Base-by-base conservation (phyloP, 2,113 vertebrate species). In the Lycaon pictus region DNA sequence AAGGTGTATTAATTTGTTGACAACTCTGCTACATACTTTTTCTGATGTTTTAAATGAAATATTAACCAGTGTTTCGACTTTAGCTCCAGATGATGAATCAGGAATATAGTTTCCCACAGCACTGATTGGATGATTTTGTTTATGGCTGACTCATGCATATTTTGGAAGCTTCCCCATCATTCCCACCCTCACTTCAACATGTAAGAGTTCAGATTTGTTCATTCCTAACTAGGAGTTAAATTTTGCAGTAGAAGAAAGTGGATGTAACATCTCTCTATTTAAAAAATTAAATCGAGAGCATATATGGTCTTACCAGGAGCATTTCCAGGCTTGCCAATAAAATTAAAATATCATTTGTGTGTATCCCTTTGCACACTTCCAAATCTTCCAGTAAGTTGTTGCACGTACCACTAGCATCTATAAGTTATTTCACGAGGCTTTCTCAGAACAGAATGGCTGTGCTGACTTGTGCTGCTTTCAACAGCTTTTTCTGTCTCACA, bases 1-100 rank as follows among this genome's bases (percentile, higher is more conserved):
- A 83, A 77, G 69, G 69, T 37, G 7, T 32, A 95, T 56, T 72
- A 37, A 81, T 91, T 71, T 71, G 60, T 77, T 90, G 43, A 80
- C 58, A 96, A 48, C 23, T 35, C 23, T 1, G 7, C 9, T 7
- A 35, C 20, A 10, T n/a, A 15, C 10, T 32, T 86, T 76, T 35
- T 60, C 81, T 93, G 74, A 60, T 90, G 51, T 88, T 74, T 84
- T 67, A 60, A 87, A 95, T 56, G 43, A 69, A 85, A 48, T 72
- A 32, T 67, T 71, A 92, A 62, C 55, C 32, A 84, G 35, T 43
- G 43, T 82, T 93, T 77, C 60, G 8, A 77, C 9, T 43, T 74
- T 15, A 72, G 35, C 37, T 91, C 11, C 29, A 29, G 74, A n/a
- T 11, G 58, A 62, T 29, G 80, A 92, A 67, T 96, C 35, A 37